A percentile compares a stretch with the other conserved stretches of the same genome.
Evolutionary conservation across 2,888 invertebrate genomes (phyloP).

Genomic region (Celastrina argiolus): DNA sequence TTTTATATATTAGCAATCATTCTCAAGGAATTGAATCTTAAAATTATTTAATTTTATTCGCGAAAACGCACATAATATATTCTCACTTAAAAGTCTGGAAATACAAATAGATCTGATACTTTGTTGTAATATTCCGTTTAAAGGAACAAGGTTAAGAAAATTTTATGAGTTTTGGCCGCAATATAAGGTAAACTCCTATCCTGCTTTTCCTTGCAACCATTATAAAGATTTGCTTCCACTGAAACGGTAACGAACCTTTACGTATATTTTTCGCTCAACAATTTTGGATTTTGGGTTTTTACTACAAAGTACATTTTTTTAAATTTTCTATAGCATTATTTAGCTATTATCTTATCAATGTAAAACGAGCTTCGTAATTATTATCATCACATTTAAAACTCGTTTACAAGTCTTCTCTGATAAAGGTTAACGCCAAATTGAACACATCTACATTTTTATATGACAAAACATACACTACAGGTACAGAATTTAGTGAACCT

Average conservation of each 20-base stretch:
- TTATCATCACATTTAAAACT: not conserved
- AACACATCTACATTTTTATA: not conserved
- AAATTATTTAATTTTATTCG: no score
- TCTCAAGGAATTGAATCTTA: no score
- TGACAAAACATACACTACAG: not conserved
- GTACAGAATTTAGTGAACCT: not conserved
- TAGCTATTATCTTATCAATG: not conserved
- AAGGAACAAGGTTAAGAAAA: no score
- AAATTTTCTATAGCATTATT: not conserved
- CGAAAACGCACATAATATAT: no score
- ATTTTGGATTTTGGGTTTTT: not conserved
- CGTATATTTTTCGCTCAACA: not conserved
- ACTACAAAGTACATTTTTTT: not conserved
- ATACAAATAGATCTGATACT: no score
- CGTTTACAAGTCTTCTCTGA: not conserved
- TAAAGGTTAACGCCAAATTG: conserved; percentile 14
- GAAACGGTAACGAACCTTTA: not conserved
- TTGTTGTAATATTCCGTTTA: no score
- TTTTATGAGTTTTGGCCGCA: no score
- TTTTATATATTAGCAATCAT: no score
- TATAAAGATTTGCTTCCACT: not conserved
- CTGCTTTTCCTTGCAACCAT: no score
- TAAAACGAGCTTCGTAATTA: not conserved
- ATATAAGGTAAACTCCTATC: no score
- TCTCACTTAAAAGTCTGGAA: no score